Evolutionary conservation across 2,888 invertebrate species (phyloP), one percentile per base, ranked within the genome.

Genomic region (Pristionchus fissidentatus): DNA sequence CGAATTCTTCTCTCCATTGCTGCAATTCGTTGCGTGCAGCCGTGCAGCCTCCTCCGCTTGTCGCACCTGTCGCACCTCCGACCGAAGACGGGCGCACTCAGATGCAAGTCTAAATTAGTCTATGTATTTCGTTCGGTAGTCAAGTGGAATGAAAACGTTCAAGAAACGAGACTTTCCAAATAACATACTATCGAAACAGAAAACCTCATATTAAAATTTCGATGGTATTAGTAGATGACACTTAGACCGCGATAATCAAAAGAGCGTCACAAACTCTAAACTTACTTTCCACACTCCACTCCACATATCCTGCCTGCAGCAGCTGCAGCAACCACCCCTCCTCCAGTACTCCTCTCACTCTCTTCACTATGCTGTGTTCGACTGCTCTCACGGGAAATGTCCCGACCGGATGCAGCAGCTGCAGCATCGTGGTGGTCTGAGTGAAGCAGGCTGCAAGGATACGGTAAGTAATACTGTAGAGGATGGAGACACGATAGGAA

Each of bases 21-120:
- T 94, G 46, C 87, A 85, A 86, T 91, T 92, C 90, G 93, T 94
- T 87, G 95, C 94, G 93, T 95, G 95, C 90, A 95, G 94, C 90
- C 95, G 94, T 85, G 95, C 93, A 86, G 96, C 96, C 92, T 95
- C 95, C 92, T 96, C 96, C 89, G 94, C 93, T 90, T 95, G 94
- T 89, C 95, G 94, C 92, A 95, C 70, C 70, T 70, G 70, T 32
- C 70, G 41, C 70, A 70, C 15, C 32, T 70, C 70, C 8, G 22
- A 8, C 19, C 70, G 70, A 2, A 70, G 4, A 22, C 70, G 70
- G 5, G n/a, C 38, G n/a, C 41, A 38, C 26, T 70, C 70, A n/a
- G 70, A n/a, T 7, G 70, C 70, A 38, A 70, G 8, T 43, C 70
- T 70, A 41, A 2, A 70, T n/a, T 19, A 52, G 19, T 22, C 52